Evolutionary conservation across 92 coral and sea anemone species (phyloP).

Genomic region (Umimayanthus chanpuru): DNA sequence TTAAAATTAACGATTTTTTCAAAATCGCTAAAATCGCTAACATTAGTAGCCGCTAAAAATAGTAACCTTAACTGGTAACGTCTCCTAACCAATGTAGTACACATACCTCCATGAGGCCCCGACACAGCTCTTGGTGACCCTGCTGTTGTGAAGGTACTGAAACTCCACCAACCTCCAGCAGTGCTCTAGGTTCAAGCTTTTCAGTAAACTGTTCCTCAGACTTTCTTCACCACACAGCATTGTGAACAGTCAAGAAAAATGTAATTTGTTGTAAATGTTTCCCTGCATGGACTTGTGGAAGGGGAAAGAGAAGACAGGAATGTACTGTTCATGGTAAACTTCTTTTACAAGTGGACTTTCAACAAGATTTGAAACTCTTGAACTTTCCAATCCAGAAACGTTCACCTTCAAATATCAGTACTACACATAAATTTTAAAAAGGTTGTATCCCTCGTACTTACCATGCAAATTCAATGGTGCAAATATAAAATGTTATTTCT

Average conservation of each 20-base stretch:
- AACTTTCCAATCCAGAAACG: not conserved
- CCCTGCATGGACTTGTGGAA: not conserved
- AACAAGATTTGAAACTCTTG: too few species aligned
- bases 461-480: too few species aligned
- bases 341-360: too few species aligned
- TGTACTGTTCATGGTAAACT: not conserved
- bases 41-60: too few species aligned
- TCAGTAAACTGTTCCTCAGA: conserved; percentile 60
- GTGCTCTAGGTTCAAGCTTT: conserved; percentile 64
- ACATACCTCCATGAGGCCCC: conserved; percentile 64
- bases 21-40: too few species aligned
- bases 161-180: conserved; percentile 86
- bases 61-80: too few species aligned
- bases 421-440: too few species aligned
- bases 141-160: conserved; percentile 78
- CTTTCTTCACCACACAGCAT: conserved; percentile 74
- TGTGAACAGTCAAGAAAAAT: conserved; percentile 62
- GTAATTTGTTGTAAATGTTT: not conserved
- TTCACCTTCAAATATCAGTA: not conserved
- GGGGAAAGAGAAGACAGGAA: not conserved
- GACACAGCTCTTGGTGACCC: conserved; percentile 58
- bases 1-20: too few species aligned
- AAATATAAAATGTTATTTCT: too few species aligned
- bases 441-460: too few species aligned
- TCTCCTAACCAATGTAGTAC: not conserved